Base-by-base conservation (phyloP, 2,888 invertebrate species). In the Microplitis manilae region DNA sequence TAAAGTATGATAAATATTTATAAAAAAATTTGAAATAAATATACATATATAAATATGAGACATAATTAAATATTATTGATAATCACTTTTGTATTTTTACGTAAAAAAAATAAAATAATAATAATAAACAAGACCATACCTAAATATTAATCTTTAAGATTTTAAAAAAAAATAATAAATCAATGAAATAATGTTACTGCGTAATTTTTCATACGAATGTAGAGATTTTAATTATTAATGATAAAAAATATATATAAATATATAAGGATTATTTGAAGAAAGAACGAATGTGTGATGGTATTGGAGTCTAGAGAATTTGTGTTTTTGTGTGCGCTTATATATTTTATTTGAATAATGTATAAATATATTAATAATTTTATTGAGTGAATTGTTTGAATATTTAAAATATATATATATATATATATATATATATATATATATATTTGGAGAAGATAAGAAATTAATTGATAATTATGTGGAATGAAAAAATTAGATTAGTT, bases 71-170 rank as follows among this genome's bases (percentile, higher is more conserved):
- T 50, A 50, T 85, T 84, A 20, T 13, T 72, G 84, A 86, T 86
- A 85, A 86, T 86, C 86, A 86, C 83, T 86, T 84, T 84, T 86
- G 85, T 86, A 84, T 86, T 84, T 84, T 85, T 82, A 81, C 83
- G 82, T 83, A 81, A 82, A 76, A 80, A 50, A 30, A 68, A 50
- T 7, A 39, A 64, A 67, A 65, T 65, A 15, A 74, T 68, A 69
- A 71, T 60, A 38, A 72, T 39, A 67, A 60, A 72, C 71, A 70
- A 17, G 60, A 81, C 78, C 77, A 79, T 75, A 78, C 75, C 70
- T 76, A 80, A 81, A 78, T 77, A 79, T 79, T 80, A 79, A 83
- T 80, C 79, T 69, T 59, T 82, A 83, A 80, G 81, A 81, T 79
- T 81, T 79, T 76, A 80, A 79, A 77, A 41, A 62, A 69, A 59